Evolutionary conservation across 2,888 invertebrate genomes (phyloP), one percentile per base, ranked within the genome.

Genomic region (Troglohyphantes excavatus): DNA sequence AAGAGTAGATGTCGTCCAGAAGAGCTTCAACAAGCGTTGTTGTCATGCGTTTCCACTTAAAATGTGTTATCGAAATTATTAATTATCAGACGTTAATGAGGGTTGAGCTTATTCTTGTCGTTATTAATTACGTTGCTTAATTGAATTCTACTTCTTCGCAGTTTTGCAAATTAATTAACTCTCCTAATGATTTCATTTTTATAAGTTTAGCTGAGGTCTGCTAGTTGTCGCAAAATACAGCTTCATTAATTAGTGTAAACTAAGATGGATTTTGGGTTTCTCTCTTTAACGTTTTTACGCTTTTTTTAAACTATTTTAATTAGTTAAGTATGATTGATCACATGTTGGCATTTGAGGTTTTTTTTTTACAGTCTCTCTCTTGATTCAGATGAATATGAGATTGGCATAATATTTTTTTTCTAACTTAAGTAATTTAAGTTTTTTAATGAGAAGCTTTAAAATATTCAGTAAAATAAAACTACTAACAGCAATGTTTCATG

Each of bases 161-260:
- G 82, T 89, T 89, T 82, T 70, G 75, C 70, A 89, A 89, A 89
- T 89, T 89, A 89, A 89, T 89, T 89, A 89, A 68, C 88, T 39
- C 33, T 26, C 59, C 17, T 59, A 75, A 75, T 75, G 59, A 26
- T 75, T 75, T 46, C 75, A 84, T 87, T 87, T 87, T 87, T 88
- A 65, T 67, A 39, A 26, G 26, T 43, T 53, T 75, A 43, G 26
- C 43, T 39, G 79, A 19, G 39, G 17, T 82, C 63, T 59, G 68
- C 68, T 75, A 61, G 67, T 46, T 21, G 61, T 65, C 29, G 19
- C n/a, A 21, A 26, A 68, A 43, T 75, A 89, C 88, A 82, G 76
- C 88, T 89, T 70, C 88, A 89, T 89, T 89, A 89, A 89, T 89
- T 82, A 89, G 82, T 63, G 82, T 27, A 68, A 89, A 89, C 68